Percentiles rank a stretch among this genome's conserved stretches.
Evolutionary conservation across 1,140 invertebrate species (phyloP).

Genomic region (Pachypeltis micranthus): DNA sequence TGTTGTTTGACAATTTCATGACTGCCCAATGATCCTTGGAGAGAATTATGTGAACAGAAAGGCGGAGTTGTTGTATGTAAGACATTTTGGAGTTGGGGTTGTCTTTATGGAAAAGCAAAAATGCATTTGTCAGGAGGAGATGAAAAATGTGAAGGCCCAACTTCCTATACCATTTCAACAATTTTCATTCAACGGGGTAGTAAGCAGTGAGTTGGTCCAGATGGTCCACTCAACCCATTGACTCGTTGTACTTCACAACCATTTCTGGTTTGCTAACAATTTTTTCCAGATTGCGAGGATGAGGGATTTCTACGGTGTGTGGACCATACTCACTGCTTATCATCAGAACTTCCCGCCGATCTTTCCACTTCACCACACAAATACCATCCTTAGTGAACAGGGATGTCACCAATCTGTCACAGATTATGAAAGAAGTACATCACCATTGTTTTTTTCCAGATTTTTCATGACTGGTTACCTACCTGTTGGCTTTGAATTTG

Average conservation of each 20-base stretch:
- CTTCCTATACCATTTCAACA: background rate
- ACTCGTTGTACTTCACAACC: constrained; percentile 10
- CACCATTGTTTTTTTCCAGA: constrained; percentile 44
- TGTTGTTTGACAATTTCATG: no score
- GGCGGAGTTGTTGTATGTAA: background rate
- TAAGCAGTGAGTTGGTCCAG: constrained; percentile 8
- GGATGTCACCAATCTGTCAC: constrained; percentile 24
- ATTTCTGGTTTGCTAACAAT: background rate
- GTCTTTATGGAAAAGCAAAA: constrained; percentile 1
- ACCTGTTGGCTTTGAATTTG: constrained; percentile 90
- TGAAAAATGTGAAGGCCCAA: constrained; percentile 3
- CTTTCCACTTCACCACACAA: constrained; percentile 33
- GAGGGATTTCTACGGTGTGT: constrained; percentile 10
- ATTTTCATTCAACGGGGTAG: constrained; percentile 9
- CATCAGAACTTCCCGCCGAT: constrained; percentile 29
- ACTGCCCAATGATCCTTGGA: no score
- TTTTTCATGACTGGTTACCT: constrained; percentile 96
- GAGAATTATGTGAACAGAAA: background rate
- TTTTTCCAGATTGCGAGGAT: background rate
- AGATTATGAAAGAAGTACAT: no score
- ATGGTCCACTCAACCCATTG: constrained; percentile 6
- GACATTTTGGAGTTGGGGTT: constrained; percentile 1
- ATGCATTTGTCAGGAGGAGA: background rate
- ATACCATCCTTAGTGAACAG: constrained; percentile 27
- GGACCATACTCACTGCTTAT: constrained; percentile 15